phyloP scores from a whole-genome alignment of 2,113 vertebrate species.

The Prietella phreatophila region DNA sequence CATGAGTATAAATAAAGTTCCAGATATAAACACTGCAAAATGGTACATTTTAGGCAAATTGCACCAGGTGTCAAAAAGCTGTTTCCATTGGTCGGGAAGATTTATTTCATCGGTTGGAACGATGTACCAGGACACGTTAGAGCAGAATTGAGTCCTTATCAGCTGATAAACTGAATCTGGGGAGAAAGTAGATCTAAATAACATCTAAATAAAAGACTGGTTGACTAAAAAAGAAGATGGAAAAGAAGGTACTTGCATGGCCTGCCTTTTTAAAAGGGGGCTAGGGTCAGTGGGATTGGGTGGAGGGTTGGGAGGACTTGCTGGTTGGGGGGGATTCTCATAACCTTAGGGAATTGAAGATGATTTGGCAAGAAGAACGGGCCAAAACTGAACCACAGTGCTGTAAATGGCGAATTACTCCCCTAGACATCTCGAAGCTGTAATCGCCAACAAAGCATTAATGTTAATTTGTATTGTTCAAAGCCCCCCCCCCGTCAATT shows the following conservation, averaged over 20 bases:
- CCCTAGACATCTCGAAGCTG: no score
- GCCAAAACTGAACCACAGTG: no score
- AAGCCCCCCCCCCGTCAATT: not conserved
- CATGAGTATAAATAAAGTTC: not conserved
- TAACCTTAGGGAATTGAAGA: not conserved
- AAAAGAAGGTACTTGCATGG: no score
- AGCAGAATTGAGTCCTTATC: no score
- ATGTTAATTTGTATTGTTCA: not conserved
- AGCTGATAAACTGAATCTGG: not conserved
- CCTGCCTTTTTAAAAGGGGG: no score
- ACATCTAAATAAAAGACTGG: not conserved
- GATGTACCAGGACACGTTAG: no score
- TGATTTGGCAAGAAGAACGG: not conserved
- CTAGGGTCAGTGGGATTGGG: no score
- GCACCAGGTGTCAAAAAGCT: no score
- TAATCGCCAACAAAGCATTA: not conserved
- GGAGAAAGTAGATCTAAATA: not conserved
- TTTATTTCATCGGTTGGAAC: no score
- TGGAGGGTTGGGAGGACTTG: no score
- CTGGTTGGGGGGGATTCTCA: not conserved
- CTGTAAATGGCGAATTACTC: no score
- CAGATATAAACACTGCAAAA: not conserved
- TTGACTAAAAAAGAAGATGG: not conserved
- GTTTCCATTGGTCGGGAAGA: no score
- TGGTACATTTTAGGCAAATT: not conserved